Conservation (phyloP, 2,888 invertebrate genomes). For the Malacosoma neustria region DNA sequence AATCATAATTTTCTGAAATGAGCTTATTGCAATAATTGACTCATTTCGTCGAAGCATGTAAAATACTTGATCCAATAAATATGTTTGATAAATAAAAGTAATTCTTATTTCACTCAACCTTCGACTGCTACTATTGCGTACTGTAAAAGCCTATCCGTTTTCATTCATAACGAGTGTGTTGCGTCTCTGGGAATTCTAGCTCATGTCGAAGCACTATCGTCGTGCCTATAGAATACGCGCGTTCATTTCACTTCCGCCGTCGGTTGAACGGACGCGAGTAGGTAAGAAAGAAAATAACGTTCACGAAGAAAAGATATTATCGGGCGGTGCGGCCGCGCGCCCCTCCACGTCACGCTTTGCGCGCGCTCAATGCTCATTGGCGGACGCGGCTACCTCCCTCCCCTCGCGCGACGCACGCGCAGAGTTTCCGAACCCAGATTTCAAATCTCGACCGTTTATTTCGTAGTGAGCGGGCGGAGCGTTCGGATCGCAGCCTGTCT, state of each 20-base stretch:
- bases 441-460: constrained; percentile 76
- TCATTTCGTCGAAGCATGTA: not conserved
- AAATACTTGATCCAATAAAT: not conserved
- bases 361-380: constrained; percentile 53
- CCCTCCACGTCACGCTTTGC: constrained; percentile 51
- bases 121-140: not conserved
- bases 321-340: constrained; percentile 37
- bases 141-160: not conserved
- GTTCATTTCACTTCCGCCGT: constrained; percentile 69
- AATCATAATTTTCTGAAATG: not conserved
- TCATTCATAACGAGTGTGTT: constrained; percentile 18
- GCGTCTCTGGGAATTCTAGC: constrained; percentile 15
- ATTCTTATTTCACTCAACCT: not conserved
- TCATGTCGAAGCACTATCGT: constrained; percentile 20
- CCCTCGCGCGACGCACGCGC: constrained; percentile 52
- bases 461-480: constrained; percentile 54
- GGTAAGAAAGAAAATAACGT: constrained; percentile 70
- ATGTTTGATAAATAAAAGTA: not conserved
- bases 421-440: constrained; percentile 69
- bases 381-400: constrained; percentile 24
- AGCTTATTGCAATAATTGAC: not conserved
- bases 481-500: constrained; percentile 41
- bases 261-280: constrained; percentile 66
- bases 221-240: constrained; percentile 57
- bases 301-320: constrained; percentile 66